phyloP scores from a whole-genome alignment of 2,113 vertebrate genomes.

The Lipophrys pholis region DNA sequence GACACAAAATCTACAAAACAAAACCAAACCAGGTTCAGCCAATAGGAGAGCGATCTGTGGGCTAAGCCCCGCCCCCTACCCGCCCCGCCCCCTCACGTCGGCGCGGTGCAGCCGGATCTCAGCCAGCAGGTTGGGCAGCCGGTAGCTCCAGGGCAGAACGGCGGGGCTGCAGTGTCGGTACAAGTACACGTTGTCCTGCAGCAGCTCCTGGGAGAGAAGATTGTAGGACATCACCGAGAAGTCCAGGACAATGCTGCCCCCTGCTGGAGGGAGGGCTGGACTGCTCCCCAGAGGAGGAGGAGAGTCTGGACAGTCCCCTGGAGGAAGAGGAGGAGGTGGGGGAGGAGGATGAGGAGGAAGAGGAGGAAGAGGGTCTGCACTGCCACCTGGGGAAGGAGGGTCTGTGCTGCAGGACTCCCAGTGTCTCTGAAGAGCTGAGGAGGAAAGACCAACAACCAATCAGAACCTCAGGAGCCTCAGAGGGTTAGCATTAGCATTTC shows the following conservation, averaged over 20 bases:
- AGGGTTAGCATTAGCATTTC: too few species aligned
- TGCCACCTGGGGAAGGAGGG: conserved; percentile 57
- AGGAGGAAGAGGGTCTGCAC: background rate
- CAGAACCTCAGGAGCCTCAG: too few species aligned
- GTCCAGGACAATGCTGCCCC: conserved; percentile 82
- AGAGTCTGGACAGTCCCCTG: too few species aligned
- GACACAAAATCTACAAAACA: conserved; percentile 92
- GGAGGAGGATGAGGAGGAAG: too few species aligned
- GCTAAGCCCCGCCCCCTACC: too few species aligned
- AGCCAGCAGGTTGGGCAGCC: conserved; percentile 90
- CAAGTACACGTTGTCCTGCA: conserved; percentile 91
- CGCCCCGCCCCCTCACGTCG: conserved; percentile 87
- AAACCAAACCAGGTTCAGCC: background rate
- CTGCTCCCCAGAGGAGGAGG: conserved; percentile 34
- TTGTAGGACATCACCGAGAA: conserved; percentile 98
- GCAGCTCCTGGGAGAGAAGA: conserved; percentile 93
- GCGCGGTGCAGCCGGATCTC: conserved; percentile 90
- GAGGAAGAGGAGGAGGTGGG: too few species aligned
- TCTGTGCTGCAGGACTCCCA: conserved; percentile 86
- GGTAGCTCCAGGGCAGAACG: conserved; percentile 87
- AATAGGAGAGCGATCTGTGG: too few species aligned
- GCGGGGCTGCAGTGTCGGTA: conserved; percentile 89
- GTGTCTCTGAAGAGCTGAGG: conserved; percentile 81
- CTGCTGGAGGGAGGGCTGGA: conserved; percentile 57
- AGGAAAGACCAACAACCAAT: background rate